phyloP scores from a whole-genome alignment of 92 coral and sea anemone genomes.

The Diadumene lineata region DNA sequence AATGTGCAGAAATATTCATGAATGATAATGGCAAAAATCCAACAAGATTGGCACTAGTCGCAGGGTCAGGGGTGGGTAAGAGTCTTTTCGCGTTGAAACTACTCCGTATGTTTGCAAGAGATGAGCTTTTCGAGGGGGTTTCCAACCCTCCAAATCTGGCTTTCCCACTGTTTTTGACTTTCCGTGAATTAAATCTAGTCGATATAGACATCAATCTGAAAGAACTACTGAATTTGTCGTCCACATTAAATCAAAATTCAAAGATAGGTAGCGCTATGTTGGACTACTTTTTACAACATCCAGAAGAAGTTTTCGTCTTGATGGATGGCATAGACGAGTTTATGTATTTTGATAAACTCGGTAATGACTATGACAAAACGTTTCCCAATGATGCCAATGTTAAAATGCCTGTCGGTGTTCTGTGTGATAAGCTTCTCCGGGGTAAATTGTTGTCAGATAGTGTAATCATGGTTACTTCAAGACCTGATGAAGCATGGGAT shows the following conservation, averaged over 20 bases:
- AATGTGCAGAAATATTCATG: background rate
- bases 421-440: background rate
- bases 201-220: background rate
- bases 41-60: background rate
- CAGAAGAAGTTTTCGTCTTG: background rate
- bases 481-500: background rate
- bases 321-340: slow-evolving; percentile 1
- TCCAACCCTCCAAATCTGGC: background rate
- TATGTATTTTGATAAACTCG: background rate
- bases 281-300: background rate
- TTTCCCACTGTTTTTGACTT: background rate
- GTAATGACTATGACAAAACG: background rate
- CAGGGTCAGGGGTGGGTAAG: background rate
- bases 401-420: background rate
- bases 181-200: background rate
- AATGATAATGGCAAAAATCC: background rate
- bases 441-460: background rate
- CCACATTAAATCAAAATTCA: background rate
- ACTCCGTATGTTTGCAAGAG: background rate
- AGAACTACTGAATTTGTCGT: background rate
- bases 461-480: background rate
- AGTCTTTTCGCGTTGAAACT: background rate
- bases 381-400: background rate
- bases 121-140: background rate
- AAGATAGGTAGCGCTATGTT: background rate